Evolutionary conservation across 2,797 vertebrate species (phyloP), one percentile per base, ranked within the genome.

Genomic region (Falco berigora): DNA sequence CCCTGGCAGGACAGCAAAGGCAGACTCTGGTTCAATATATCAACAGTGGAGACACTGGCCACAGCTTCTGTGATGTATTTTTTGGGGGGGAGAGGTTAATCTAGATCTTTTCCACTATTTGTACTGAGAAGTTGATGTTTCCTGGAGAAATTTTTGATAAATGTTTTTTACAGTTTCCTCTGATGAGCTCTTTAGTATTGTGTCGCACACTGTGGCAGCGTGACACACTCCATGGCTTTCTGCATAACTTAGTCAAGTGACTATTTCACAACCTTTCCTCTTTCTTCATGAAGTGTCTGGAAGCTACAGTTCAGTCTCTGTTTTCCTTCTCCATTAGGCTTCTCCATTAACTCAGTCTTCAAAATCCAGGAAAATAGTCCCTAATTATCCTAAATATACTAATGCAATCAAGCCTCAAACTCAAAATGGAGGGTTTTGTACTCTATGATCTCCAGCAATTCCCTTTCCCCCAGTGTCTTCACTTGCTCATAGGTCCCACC

Each of bases 261-360:
- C 52, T 64, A 3, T 50, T 75, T 69, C 77, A 67, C 72, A 56
- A 12, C 40, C 12, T 47, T 82, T 63, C 50, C 69, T 75, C 46
- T 74, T 86, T 71, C 56, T 77, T 88, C 6, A 0, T 36, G 14
- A 47, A 23, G 17, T 42, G 21, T 32, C n/a, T 32, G 34, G 12
- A 88, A 81, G 55, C 38, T 85, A 20, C 68, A 40, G 19, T 15
- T 84, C 69, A 66, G 8, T 56, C 46, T 91, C 0, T 53, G n/a
- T 66, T 90, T 83, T 68, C 19, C 24, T 76, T 74, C 49, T 75
- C 52, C 17, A 9, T 50, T 42, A 55, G 15, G 20, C 42, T 83
- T 90, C 83, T 78, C 24, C 72, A 72, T 42, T 78, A 81, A 68
- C 28, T 68, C 59, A 73, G n/a, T 66, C 46, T 90, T 64, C 61